phyloP scores from a whole-genome alignment of 2,113 vertebrate species.

The Dicentrarchus labrax region DNA sequence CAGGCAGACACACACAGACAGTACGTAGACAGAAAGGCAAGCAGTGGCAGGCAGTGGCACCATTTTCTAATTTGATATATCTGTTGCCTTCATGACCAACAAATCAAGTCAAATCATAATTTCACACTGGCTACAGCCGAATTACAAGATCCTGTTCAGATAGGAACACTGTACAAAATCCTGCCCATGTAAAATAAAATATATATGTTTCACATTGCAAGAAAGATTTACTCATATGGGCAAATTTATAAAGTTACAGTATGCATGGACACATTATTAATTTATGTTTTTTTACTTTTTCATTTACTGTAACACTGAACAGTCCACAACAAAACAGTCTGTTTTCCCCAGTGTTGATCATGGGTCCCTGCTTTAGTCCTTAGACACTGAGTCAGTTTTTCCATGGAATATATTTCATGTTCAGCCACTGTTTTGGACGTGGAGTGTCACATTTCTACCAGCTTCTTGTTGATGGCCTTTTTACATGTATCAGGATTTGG shows the following conservation, averaged over 20 bases:
- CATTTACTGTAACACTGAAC: too few species aligned
- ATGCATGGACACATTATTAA: not conserved
- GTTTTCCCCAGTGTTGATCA: too few species aligned
- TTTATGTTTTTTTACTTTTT: too few species aligned
- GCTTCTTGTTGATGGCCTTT: too few species aligned
- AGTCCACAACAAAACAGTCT: too few species aligned
- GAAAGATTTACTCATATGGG: not conserved
- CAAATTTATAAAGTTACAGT: not conserved
- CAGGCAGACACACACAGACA: conserved; percentile 2
- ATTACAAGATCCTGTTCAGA: conserved; percentile 9
- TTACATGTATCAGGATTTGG: too few species aligned
- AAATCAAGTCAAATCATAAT: conserved; percentile 38
- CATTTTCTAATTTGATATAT: conserved; percentile 35
- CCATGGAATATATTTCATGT: too few species aligned
- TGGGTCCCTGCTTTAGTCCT: too few species aligned
- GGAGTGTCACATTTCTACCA: too few species aligned
- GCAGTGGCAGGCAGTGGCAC: conserved; percentile 30
- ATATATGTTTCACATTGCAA: not conserved
- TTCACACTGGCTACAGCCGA: conserved; percentile 8
- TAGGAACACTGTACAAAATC: not conserved
- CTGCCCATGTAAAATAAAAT: not conserved
- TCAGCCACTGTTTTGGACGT: too few species aligned
- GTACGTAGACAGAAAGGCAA: conserved; percentile 5
- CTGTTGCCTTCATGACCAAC: conserved; percentile 28
- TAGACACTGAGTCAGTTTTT: too few species aligned